Evolutionary conservation across 2,888 invertebrate species (phyloP).

Genomic region (Lepidochrysops patricia): DNA sequence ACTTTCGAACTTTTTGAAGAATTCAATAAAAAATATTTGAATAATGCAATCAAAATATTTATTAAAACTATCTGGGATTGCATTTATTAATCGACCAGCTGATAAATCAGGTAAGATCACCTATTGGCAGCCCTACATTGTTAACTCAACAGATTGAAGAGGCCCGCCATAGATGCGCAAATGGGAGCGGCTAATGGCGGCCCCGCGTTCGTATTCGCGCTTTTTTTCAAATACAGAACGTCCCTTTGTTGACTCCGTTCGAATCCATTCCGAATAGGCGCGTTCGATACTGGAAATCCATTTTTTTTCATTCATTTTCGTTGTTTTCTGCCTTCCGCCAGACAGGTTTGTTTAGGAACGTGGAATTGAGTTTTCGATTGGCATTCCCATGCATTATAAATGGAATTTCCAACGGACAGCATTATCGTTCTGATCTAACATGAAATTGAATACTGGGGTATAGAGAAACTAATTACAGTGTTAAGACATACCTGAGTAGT

Average conservation of each 20-base stretch:
- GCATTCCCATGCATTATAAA: slow-evolving; percentile 15
- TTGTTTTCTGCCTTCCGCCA: slow-evolving; percentile 44
- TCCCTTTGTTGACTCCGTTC: slow-evolving; percentile 67
- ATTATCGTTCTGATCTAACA: slow-evolving; percentile 8
- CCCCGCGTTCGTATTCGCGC: slow-evolving; percentile 61
- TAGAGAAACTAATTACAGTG: not conserved
- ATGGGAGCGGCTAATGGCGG: slow-evolving; percentile 68
- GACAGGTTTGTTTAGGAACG: slow-evolving; percentile 42
- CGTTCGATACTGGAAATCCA: slow-evolving; percentile 53
- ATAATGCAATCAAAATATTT: too few relatives aligned
- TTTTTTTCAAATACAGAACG: slow-evolving; percentile 62
- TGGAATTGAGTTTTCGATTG: slow-evolving; percentile 28
- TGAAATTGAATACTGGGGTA: not conserved
- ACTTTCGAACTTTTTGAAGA: too few relatives aligned
- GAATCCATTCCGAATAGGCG: slow-evolving; percentile 58
- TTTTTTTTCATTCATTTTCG: slow-evolving; percentile 36
- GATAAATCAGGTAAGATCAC: slow-evolving; percentile 12
- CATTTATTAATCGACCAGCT: not conserved
- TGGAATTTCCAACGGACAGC: slow-evolving; percentile 5
- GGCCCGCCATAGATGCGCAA: slow-evolving; percentile 60
- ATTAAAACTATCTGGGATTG: too few relatives aligned
- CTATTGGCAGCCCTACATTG: slow-evolving; percentile 39
- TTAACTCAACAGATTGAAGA: slow-evolving; percentile 67
- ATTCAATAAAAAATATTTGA: too few relatives aligned
- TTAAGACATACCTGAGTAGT: slow-evolving; percentile 8